These are phyloP conservation scores for Cricetomys ansorgei DNA, from an alignment of 2,113 vertebrate genomes.

Conservation along the genomic window DNA sequence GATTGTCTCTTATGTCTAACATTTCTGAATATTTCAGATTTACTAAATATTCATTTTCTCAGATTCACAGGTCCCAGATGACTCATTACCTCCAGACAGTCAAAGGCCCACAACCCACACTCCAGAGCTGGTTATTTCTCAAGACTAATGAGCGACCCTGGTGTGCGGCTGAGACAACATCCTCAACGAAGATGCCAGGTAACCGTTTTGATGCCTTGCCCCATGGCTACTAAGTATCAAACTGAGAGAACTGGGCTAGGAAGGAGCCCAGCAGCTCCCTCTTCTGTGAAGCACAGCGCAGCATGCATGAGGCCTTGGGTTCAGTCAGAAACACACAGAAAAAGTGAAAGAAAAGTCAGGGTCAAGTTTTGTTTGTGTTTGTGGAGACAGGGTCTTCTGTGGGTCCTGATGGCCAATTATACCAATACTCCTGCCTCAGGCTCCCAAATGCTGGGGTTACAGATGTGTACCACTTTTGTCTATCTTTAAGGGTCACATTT, in stretches of 20 bases:
- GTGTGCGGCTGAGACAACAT: background rate
- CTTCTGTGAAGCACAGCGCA: too few species aligned
- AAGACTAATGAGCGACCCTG: background rate
- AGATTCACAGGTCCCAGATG: background rate
- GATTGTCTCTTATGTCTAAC: background rate
- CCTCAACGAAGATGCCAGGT: background rate
- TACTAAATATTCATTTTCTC: background rate
- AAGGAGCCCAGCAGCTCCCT: background rate
- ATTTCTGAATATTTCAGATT: conserved; percentile 6
- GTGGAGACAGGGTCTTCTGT: background rate
- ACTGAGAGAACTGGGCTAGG: background rate
- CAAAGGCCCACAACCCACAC: background rate
- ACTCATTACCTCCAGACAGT: background rate
- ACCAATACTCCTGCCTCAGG: background rate
- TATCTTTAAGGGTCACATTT: background rate
- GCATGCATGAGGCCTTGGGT: background rate
- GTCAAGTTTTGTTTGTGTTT: background rate
- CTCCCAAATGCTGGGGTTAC: background rate
- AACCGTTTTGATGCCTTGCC: too few species aligned
- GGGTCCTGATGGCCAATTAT: background rate
- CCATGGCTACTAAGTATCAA: background rate
- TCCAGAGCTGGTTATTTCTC: background rate
- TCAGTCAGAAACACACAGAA: background rate
- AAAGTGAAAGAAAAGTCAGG: background rate
- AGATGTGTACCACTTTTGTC: background rate